Evolutionary conservation across 2,888 invertebrate genomes (phyloP).

Genomic region (Halocaridina rubra): DNA sequence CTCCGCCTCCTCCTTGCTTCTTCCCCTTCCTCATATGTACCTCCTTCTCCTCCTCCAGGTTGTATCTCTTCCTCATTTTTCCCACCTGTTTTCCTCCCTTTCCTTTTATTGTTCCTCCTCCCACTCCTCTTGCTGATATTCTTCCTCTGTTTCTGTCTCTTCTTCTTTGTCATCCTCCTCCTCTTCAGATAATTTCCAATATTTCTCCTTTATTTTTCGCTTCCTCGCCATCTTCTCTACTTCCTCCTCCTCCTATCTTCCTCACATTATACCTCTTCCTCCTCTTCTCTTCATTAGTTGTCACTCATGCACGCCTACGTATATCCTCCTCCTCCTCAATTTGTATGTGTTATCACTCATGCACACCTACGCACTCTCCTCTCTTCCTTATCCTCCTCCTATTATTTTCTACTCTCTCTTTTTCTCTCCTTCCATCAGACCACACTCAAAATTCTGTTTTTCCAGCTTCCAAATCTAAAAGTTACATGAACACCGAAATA

Average conservation of each 20-base stretch:
- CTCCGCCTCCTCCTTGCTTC: background rate
- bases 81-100: too few relatives aligned
- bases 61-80: background rate
- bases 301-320: background rate
- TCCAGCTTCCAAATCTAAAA: too few relatives aligned
- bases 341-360: too few relatives aligned
- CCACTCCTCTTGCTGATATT: background rate
- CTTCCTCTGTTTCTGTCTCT: background rate
- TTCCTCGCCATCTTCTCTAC: too few relatives aligned
- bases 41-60: background rate
- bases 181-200: background rate
- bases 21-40: too few relatives aligned
- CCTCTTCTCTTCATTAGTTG: background rate
- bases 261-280: background rate
- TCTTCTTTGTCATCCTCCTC: background rate
- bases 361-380: background rate
- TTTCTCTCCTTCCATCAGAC: too few relatives aligned
- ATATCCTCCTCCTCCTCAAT: background rate
- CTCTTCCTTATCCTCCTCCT: background rate
- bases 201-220: too few relatives aligned
- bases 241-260: background rate
- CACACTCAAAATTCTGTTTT: too few relatives aligned
- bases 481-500: too few relatives aligned
- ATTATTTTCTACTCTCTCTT: too few relatives aligned
- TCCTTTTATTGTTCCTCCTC: background rate